A percentile compares a stretch with the other conserved stretches of the same genome.
phyloP scores from a whole-genome alignment of 1,140 invertebrate species.

The Zelostemma sp. region DNA sequence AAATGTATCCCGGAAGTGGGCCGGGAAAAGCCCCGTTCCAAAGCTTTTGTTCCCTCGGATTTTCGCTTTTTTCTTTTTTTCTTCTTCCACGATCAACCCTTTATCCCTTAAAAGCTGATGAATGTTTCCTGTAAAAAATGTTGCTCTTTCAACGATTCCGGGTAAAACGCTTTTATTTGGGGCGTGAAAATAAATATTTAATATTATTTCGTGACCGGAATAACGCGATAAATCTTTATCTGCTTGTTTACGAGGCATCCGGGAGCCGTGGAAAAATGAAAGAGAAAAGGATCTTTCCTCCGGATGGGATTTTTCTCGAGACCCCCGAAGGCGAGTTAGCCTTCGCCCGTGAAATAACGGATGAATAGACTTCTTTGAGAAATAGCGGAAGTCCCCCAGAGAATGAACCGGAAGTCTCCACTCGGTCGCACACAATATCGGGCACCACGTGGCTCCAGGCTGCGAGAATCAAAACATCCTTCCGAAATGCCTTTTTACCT shows the following conservation, averaged over 20 bases:
- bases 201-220: conserved; percentile 16
- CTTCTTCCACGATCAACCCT: not conserved
- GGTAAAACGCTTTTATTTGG: not conserved
- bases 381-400: conserved; percentile 61
- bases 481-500: conserved; percentile 57
- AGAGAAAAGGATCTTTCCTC: conserved; percentile 36
- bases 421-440: conserved; percentile 55
- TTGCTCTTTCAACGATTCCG: not conserved
- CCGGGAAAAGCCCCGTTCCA: conserved; percentile 10
- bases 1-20: conserved; percentile 35
- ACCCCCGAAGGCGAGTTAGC: conserved; percentile 54
- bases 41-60: no score
- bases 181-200: conserved; percentile 2
- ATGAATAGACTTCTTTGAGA: conserved; percentile 61
- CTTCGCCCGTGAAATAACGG: conserved; percentile 59
- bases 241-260: not conserved
- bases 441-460: conserved; percentile 52
- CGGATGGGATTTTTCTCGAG: conserved; percentile 27
- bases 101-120: not conserved
- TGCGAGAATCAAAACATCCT: conserved; percentile 62
- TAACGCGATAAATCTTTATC: conserved; percentile 9
- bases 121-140: not conserved
- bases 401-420: conserved; percentile 65
- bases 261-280: conserved; percentile 42
- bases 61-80: not conserved